Base-by-base conservation (phyloP, 2,113 vertebrate species). In the Gymnogyps californianus region DNA sequence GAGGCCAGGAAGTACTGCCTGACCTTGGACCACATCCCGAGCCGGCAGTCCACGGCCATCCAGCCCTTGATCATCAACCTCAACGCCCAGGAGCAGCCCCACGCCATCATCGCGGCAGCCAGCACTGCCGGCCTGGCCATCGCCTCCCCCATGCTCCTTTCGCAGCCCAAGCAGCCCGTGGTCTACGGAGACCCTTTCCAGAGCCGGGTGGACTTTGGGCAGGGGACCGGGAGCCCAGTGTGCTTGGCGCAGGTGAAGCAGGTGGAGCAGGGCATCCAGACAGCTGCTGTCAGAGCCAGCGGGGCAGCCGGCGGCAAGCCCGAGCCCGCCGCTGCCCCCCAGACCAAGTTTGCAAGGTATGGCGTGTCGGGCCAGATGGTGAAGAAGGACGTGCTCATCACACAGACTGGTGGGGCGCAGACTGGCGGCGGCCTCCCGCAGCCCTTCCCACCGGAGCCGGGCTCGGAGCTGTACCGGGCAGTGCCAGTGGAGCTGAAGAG, bases 41-140 rank as follows among this genome's bases (percentile, higher is more conserved):
- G 94, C 90, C 98, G 99, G 44, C 99, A 99, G 93, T 99, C 99
- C 40, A 99, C 99, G 1, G 97, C 99, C 32, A 99, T 99, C 71
- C 99, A 99, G 93, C 99, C 99, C 72, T 98, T 99, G 84, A 99
- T 99, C 72, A 99, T 99, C 97, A 99, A 99, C 90, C 98, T 99
- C 65, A 99, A 99, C 8, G 98, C 99, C 89, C 99, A 99, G 97
- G 99, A 99, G 93, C 99, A 99, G 96, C 98, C 99, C 17, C 98
- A 99, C 0, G 92, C 98, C 82, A 98, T 99, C 80, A 97, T 99
- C 4, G 99, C 98, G 1, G 98, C 98, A 34, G 97, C 99, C 58
- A 99, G 98, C 90, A 99, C 99, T 8, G 98, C 99, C 12, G 96
- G 99, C 93, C 98, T 99, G 84, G 99, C 99, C 82, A 98, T 99